Evolutionary conservation across 2,797 vertebrate species (phyloP), one percentile per base, ranked within the genome.

Genomic region (Linurgus olivaceus): DNA sequence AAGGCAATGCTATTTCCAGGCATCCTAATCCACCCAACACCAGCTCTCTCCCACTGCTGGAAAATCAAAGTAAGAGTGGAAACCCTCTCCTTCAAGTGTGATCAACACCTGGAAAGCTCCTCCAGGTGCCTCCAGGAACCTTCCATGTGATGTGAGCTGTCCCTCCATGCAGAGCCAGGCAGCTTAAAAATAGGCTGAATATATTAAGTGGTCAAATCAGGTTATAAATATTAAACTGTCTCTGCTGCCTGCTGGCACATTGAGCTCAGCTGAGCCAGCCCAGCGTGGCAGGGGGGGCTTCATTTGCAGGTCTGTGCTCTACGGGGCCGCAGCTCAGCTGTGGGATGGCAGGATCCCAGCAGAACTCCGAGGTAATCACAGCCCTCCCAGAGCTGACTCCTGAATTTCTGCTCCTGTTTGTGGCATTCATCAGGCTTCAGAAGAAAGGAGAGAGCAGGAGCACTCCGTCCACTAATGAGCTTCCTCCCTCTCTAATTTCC

Each of bases 151-250:
- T 5, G 5, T 5, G 45, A 91, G 35, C 44, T 78, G 54, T 72
- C 47, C 44, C 42, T 45, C 76, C 0, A 0, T 33, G 45, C 74
- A 57, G n/a, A 82, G 28, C 38, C 35, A 40, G 10, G 35, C 18
- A 48, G 71, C 72, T 88, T 72, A 65, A 85, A 96, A 94, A 84
- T n/a, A 86, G 72, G 72, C 54, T 88, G 90, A 77, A 83, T 94
- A 26, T 38, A 58, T 90, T 50, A 57, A 61, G 29, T 37, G 61
- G 50, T 73, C 75, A 63, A 76, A 92, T 67, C 24, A 63, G 6
- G 25, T 72, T 67, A 74, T 93, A 96, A 94, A 96, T 95, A 88
- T 90, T 74, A 68, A 94, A 74, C 10, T 74, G 35, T 6, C 23
- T 4, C 0, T 71, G 77, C 81, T 82, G 63, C 47, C 86, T 91